Base-by-base conservation (phyloP, 2,113 vertebrate genomes). In the Marmota flaviventris region DNA sequence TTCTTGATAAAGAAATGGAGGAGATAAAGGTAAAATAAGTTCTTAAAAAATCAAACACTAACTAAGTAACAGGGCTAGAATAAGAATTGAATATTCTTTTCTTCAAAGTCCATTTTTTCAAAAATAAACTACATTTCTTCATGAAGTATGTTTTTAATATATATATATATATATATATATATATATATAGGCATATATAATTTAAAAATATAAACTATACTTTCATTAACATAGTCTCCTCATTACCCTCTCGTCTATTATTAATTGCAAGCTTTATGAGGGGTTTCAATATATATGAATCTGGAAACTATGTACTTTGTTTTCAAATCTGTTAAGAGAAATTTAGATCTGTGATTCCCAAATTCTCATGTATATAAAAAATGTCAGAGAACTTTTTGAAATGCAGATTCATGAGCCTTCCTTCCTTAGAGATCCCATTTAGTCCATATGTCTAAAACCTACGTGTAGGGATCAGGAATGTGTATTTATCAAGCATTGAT, bases 1-100 rank as follows among this genome's bases (percentile, higher is more conserved):
- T 89, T 91, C 91, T 78, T 91, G 29, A 82, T 63, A 34, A 65
- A 78, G 37, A 75, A 78, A 72, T 25, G 42, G 45, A 89, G 53
- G 25, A n/a, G 78, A 13, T 39, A 39, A 88, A 77, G 42, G 16
- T 84, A 51, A 70, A 61, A 7, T 75, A 93, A 82, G 0, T 93
- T 77, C n/a, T 53, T 20, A 53, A 53, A 81, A 85, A 32, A 63
- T 51, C 42, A 85, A 76, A 89, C 29, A 69, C 51, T 81, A 24
- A 83, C 10, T 79, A 45, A 56, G 13, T 53, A 82, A 63, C 10
- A 86, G 17, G 0, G 7, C 13, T 83, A 11, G 14, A 37, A 48
- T 91, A 34, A 58, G 12, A 65, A 53, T 14, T 77, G 18, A 85
- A 22, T 73, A 37, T 76, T 94, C 34, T 67, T 70, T 81, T 58